phyloP scores from a whole-genome alignment of 2,113 vertebrate species.

The Thermophis baileyi region DNA sequence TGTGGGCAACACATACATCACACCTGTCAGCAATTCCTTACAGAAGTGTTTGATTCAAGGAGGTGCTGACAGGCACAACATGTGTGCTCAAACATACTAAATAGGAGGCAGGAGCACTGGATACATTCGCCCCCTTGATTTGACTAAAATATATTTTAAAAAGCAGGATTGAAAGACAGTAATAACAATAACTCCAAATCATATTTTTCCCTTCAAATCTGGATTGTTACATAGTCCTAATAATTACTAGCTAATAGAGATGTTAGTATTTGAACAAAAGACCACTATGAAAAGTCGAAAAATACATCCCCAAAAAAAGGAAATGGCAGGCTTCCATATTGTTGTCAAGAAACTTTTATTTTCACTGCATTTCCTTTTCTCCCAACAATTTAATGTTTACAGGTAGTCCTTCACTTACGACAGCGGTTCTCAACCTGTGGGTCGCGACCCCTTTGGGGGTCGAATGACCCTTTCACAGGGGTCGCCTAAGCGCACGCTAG shows the following conservation, averaged over 20 bases:
- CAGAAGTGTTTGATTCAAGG: neutral
- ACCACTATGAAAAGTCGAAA: neutral
- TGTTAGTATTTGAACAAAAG: neutral
- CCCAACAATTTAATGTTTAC: neutral
- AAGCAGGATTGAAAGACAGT: neutral
- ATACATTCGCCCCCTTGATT: neutral
- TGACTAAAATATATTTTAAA: neutral
- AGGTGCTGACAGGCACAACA: neutral
- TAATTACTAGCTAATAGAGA: neutral
- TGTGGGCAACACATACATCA: neutral
- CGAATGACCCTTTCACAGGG: too few species aligned
- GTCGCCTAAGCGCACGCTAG: too few species aligned
- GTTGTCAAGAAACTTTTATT: neutral
- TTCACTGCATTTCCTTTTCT: neutral
- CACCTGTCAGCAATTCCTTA: neutral
- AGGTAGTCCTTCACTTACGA: neutral
- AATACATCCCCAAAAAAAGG: neutral
- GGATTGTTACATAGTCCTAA: neutral
- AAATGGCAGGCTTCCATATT: neutral
- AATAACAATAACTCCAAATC: neutral
- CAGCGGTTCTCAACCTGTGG: too few species aligned
- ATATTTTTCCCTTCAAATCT: neutral
- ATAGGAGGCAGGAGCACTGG: neutral
- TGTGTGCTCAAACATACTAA: neutral
- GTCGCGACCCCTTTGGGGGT: too few species aligned